A percentile compares a stretch with the other conserved stretches of the same genome.
phyloP scores from a whole-genome alignment of 2,113 vertebrate genomes.

The Prolemur simus region DNA sequence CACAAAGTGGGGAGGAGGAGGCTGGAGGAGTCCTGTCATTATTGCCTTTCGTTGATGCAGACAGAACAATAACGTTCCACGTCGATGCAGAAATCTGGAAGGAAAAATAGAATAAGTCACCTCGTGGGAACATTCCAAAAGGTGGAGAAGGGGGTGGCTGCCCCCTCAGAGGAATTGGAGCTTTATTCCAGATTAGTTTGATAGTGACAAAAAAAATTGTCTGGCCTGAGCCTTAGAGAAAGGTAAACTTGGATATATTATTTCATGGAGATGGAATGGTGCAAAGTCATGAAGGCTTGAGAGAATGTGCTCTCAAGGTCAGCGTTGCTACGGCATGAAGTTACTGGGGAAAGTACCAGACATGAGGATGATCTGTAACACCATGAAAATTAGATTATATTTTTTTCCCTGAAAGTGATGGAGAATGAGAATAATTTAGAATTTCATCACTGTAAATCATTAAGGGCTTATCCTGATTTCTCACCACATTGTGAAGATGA shows the following conservation, averaged over 20 bases:
- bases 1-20: background rate
- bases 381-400: background rate
- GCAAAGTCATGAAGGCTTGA: background rate
- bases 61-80: background rate
- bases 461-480: background rate
- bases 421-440: background rate
- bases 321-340: background rate
- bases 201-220: background rate
- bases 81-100: accelerated
- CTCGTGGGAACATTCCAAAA: accelerated
- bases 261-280: background rate
- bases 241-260: background rate
- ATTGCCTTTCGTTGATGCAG: background rate
- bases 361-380: too few species aligned
- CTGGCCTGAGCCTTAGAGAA: background rate
- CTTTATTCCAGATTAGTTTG: background rate
- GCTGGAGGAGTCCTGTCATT: background rate
- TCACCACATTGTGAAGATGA: background rate
- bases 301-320: background rate
- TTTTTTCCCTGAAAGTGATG: background rate
- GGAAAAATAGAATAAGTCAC: background rate
- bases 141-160: too few species aligned
- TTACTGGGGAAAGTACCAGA: accelerated
- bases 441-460: too few species aligned
- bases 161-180: background rate